phyloP scores from a whole-genome alignment of 1,140 invertebrate genomes.

The Temnothorax curvispinosus region DNA sequence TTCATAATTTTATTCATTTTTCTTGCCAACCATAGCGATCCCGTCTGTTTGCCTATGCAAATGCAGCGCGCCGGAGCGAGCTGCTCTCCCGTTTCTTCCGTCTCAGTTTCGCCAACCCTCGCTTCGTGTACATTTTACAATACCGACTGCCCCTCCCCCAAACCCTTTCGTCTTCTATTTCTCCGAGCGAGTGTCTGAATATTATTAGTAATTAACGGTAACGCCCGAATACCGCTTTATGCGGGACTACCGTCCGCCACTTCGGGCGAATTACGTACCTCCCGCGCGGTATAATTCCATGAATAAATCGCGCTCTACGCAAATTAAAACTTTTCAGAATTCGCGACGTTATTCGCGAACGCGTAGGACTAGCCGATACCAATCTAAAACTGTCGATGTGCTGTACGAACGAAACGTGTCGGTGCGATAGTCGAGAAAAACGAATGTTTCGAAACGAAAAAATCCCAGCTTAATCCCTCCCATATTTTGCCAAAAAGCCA shows the following conservation, averaged over 20 bases:
- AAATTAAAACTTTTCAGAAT: slow-evolving; percentile 28
- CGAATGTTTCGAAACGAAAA: neutral
- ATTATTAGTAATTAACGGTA: slow-evolving; percentile 86
- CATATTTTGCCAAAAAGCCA: neutral
- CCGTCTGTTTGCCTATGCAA: slow-evolving; percentile 85
- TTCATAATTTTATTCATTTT: slow-evolving; percentile 86
- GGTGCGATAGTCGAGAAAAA: neutral
- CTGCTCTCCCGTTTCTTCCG: slow-evolving; percentile 56
- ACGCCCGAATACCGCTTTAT: slow-evolving; percentile 62
- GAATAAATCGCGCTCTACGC: slow-evolving; percentile 44
- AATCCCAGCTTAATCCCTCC: neutral
- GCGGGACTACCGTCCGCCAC: neutral
- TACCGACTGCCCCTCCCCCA: slow-evolving; percentile 23
- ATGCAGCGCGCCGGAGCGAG: slow-evolving; percentile 73
- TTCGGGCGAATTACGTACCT: slow-evolving; percentile 23
- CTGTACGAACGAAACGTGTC: neutral
- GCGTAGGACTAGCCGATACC: neutral
- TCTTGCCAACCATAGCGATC: slow-evolving; percentile 80
- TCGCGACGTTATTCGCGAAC: neutral
- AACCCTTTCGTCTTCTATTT: slow-evolving; percentile 50
- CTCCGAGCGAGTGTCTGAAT: slow-evolving; percentile 79
- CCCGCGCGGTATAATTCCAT: slow-evolving; percentile 40
- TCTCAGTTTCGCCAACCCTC: slow-evolving; percentile 45
- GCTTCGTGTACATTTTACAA: slow-evolving; percentile 57
- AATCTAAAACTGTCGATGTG: neutral